Evolutionary conservation across 2,113 vertebrate species (phyloP).

Genomic region (Probosciger aterrimus): DNA sequence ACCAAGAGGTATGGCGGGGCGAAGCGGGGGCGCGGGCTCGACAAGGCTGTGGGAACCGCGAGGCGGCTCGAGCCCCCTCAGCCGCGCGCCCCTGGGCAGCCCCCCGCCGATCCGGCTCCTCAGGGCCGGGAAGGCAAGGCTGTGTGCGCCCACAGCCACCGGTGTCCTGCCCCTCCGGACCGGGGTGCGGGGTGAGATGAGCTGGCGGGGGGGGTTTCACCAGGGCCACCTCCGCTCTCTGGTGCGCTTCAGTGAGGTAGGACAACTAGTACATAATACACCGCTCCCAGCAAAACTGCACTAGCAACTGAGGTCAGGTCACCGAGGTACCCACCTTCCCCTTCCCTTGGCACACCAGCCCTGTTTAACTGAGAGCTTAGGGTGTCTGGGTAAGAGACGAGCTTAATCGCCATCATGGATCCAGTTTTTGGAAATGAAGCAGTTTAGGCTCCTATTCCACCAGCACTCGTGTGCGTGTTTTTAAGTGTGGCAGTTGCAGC

Average conservation of each 20-base stretch:
- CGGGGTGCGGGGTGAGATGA: neutral
- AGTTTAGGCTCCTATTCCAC: accelerated
- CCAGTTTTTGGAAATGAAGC: neutral
- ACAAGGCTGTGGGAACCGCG: neutral
- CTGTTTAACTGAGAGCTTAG: no score
- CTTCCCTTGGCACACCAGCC: accelerated
- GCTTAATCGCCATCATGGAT: accelerated
- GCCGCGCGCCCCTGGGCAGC: no score
- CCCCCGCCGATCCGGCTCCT: neutral
- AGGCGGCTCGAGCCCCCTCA: neutral
- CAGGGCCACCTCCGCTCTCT: neutral
- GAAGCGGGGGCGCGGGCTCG: no score
- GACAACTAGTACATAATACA: accelerated
- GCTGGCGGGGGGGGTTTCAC: neutral
- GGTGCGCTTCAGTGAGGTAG: accelerated
- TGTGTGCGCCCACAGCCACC: no score
- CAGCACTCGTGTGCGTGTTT: accelerated
- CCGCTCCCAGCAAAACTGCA: neutral
- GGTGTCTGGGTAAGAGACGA: neutral
- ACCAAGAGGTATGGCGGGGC: conserved; percentile 84
- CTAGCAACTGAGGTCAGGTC: accelerated
- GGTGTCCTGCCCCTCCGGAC: neutral
- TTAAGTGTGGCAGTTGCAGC: no score
- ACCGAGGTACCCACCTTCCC: accelerated
- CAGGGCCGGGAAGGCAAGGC: neutral